phyloP scores from a whole-genome alignment of 2,888 invertebrate species.

The Anorthoa munda region DNA sequence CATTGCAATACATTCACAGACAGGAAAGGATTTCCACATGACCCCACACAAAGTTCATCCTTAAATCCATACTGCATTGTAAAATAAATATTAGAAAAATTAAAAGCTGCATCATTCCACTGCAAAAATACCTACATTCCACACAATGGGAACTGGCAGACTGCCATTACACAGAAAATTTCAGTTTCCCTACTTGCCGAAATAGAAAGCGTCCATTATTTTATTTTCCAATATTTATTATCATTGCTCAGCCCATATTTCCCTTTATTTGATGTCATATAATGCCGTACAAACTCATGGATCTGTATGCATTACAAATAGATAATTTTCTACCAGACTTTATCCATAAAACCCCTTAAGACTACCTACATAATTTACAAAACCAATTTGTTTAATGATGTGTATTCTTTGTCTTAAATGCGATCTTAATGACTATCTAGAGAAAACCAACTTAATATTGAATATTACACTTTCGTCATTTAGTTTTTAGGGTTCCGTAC shows the following conservation, averaged over 20 bases:
- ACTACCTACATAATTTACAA: neutral
- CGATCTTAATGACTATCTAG: neutral
- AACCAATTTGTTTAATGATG: neutral
- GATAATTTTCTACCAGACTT: neutral
- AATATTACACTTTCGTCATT: too few relatives aligned
- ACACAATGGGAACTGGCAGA: constrained; percentile 12
- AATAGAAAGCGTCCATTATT: constrained; percentile 18
- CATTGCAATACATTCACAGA: neutral
- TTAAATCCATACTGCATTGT: neutral
- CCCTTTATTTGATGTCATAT: neutral
- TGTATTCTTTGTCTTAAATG: neutral
- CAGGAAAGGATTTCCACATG: neutral
- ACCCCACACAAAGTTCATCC: too few relatives aligned
- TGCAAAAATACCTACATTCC: constrained; percentile 9
- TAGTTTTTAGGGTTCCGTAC: too few relatives aligned
- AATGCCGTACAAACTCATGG: neutral
- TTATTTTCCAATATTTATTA: neutral
- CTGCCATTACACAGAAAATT: constrained; percentile 18
- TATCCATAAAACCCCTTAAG: neutral
- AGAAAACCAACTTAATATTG: neutral
- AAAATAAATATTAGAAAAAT: neutral
- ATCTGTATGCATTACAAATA: neutral
- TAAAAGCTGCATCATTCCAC: neutral
- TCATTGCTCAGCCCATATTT: neutral
- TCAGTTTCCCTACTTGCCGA: constrained; percentile 8